Conservation (phyloP, 35 echinoderm and acorn worm species). For the Stichopus chloronotus region DNA sequence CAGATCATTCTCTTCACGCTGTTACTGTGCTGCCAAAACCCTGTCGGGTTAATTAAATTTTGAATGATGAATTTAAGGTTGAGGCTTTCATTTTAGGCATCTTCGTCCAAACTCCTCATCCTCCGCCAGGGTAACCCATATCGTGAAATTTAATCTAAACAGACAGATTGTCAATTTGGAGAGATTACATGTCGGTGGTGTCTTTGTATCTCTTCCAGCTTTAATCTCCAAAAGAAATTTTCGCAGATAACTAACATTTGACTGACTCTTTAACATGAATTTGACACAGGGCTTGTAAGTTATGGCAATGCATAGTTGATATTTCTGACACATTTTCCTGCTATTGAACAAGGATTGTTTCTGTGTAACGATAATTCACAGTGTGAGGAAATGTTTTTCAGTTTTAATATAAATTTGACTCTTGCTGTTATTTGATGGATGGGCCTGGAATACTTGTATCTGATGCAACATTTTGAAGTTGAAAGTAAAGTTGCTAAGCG, state of each 20-base stretch:
- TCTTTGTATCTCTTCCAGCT: background rate
- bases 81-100: background rate
- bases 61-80: constrained; percentile 33
- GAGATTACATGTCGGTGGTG: background rate
- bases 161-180: constrained; percentile 28
- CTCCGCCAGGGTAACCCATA: background rate
- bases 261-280: background rate
- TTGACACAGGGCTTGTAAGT: background rate
- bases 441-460: no score
- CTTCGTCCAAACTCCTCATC: background rate
- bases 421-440: no score
- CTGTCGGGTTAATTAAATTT: constrained; percentile 41
- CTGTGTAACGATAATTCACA: no score
- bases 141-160: constrained; percentile 15
- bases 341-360: no score
- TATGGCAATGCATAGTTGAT: no score
- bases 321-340: no score
- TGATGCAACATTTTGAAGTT: no score
- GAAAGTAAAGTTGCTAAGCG: no score
- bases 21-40: background rate
- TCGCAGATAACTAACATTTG: background rate
- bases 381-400: no score
- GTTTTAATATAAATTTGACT: no score
- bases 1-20: background rate
- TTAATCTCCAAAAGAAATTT: background rate